These are phyloP conservation scores for Pristionchus japonicus DNA, from an alignment of 2,888 invertebrate genomes.

Conservation along the genomic window DNA sequence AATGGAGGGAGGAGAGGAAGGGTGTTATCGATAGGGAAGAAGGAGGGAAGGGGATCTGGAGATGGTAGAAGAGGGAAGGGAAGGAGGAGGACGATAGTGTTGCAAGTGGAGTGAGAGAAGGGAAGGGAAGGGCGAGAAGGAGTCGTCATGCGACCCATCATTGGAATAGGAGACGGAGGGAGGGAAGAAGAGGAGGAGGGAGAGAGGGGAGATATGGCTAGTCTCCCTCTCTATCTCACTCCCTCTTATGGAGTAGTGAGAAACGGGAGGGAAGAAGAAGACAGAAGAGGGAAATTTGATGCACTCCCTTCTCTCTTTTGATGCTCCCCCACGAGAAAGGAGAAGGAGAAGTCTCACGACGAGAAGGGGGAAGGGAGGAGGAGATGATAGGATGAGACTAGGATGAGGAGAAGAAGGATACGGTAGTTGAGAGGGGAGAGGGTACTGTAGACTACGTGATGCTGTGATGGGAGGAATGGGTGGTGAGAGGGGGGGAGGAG, in stretches of 20 bases:
- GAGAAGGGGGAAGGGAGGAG: too few relatives aligned
- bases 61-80: constrained; percentile 4
- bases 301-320: not conserved
- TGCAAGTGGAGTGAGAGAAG: too few relatives aligned
- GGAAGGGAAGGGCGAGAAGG: constrained; percentile 1
- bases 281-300: constrained; percentile 3
- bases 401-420: constrained; percentile 29
- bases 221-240: not conserved
- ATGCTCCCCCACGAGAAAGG: not conserved
- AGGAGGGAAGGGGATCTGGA: not conserved
- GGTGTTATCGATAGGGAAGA: not conserved
- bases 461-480: too few relatives aligned
- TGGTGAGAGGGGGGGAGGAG: not conserved
- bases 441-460: not conserved
- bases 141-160: constrained; percentile 23
- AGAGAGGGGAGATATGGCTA: constrained; percentile 18
- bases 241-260: constrained; percentile 27
- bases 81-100: not conserved
- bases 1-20: not conserved
- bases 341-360: constrained; percentile 30
- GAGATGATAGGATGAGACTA: constrained; percentile 47
- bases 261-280: not conserved
- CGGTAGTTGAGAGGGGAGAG: constrained; percentile 14
- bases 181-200: not conserved
- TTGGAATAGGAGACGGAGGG: constrained; percentile 16